phyloP scores from a whole-genome alignment of 2,888 invertebrate species.

The Chirona hameri region DNA sequence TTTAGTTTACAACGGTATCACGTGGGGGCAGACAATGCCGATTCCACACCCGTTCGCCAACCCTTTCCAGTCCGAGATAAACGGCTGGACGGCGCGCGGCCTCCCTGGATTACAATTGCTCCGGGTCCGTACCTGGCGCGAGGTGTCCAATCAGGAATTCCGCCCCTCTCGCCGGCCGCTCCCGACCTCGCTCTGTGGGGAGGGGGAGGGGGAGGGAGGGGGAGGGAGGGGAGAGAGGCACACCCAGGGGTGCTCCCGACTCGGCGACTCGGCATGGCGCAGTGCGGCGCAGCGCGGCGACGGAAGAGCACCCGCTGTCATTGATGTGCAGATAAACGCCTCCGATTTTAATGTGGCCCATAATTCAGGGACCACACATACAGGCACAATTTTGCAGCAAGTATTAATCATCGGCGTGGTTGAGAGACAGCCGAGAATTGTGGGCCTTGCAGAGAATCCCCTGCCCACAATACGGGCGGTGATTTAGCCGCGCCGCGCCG shows the following conservation, averaged over 20 bases:
- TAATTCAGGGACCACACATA: constrained; percentile 10
- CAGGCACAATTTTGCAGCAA: constrained; percentile 1
- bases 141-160: too few relatives aligned
- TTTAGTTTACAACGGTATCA: not conserved
- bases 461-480: not conserved
- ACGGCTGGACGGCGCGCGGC: not conserved
- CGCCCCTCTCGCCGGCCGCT: too few relatives aligned
- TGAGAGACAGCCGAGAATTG: not conserved
- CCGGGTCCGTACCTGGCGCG: too few relatives aligned
- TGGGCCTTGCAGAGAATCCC: not conserved
- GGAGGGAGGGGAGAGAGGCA: too few relatives aligned
- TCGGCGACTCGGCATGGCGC: too few relatives aligned
- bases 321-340: constrained; percentile 1
- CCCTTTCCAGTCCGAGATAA: not conserved
- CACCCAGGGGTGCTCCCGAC: too few relatives aligned
- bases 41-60: not conserved
- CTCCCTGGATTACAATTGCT: too few relatives aligned
- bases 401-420: not conserved
- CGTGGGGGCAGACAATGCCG: not conserved
- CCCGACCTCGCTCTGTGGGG: too few relatives aligned
- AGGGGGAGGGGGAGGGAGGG: too few relatives aligned
- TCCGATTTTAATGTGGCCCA: constrained; percentile 1
- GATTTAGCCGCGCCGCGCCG: not conserved
- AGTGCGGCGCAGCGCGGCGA: too few relatives aligned
- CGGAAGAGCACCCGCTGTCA: not conserved